Conservation (phyloP, 1,140 invertebrate genomes). For the Drosophila obscura region DNA sequence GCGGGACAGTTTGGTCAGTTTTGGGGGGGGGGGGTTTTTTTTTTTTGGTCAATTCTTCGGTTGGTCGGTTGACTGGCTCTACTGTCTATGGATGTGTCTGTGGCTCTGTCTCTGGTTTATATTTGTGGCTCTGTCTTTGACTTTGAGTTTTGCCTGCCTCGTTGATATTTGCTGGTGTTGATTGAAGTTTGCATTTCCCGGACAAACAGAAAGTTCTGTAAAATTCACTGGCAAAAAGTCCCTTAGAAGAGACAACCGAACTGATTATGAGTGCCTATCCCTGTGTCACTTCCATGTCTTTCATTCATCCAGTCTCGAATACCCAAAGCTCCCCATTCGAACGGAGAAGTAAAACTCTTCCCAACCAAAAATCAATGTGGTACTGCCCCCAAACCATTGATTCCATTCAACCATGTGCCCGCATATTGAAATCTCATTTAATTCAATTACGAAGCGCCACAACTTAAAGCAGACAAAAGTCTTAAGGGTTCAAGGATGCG, state of each 20-base stretch:
- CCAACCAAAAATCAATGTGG: conserved; percentile 16
- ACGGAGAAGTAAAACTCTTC: not conserved
- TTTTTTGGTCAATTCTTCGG: conserved; percentile 38
- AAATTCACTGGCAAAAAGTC: too few species aligned
- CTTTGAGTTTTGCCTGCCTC: too few species aligned
- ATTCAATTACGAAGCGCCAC: conserved; percentile 76
- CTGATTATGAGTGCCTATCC: not conserved
- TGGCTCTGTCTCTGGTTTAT: conserved; percentile 5
- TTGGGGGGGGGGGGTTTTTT: not conserved
- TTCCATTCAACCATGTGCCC: conserved; percentile 55
- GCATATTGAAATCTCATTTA: conserved; percentile 79
- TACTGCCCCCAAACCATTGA: conserved; percentile 19
- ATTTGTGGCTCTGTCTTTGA: too few species aligned
- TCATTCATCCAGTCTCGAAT: too few species aligned
- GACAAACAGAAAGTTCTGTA: conserved; percentile 8
- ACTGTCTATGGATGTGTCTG: not conserved
- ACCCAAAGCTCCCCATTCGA: too few species aligned
- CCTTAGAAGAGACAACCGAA: not conserved
- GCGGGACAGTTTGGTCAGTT: conserved; percentile 57
- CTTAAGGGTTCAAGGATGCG: conserved; percentile 7
- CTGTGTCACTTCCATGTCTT: too few species aligned
- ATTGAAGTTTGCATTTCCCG: conserved; percentile 75
- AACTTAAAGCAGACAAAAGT: conserved; percentile 67
- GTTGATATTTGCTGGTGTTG: conserved; percentile 69
- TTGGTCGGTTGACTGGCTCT: too few species aligned